phyloP scores from a whole-genome alignment of 2,888 invertebrate species.

The Ochlodes sylvanus region DNA sequence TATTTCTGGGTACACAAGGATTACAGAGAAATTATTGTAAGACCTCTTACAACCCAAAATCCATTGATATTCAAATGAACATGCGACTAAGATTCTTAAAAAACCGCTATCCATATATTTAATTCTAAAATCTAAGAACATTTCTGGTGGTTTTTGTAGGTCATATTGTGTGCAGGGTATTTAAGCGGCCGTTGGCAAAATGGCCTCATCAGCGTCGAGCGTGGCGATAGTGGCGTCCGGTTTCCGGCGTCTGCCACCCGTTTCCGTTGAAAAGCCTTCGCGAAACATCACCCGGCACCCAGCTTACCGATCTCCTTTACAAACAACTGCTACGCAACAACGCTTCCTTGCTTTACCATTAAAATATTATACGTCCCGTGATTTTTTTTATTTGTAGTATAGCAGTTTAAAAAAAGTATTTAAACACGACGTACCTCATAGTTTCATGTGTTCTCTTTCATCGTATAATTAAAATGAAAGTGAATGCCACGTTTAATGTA shows the following conservation, averaged over 20 bases:
- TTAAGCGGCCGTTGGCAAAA: constrained; percentile 12
- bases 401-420: no score
- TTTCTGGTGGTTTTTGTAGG: not conserved
- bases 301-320: constrained; percentile 13
- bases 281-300: constrained; percentile 19
- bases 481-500: no score
- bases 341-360: not conserved
- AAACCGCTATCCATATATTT: no score
- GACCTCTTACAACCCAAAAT: no score
- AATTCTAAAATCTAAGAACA: not conserved
- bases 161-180: not conserved
- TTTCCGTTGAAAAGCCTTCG: constrained; percentile 61
- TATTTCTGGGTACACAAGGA: no score
- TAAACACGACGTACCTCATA: no score
- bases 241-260: constrained; percentile 66
- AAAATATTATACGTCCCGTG: not conserved
- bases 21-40: no score
- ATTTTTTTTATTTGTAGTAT: no score
- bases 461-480: no score
- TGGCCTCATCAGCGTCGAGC: constrained; percentile 59
- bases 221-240: constrained; percentile 65
- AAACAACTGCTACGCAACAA: constrained; percentile 3
- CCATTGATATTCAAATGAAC: no score
- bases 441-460: no score
- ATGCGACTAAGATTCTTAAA: no score